These are phyloP conservation scores for Eulemur rufifrons DNA, from an alignment of 2,113 vertebrate genomes.

Conservation along the genomic window DNA sequence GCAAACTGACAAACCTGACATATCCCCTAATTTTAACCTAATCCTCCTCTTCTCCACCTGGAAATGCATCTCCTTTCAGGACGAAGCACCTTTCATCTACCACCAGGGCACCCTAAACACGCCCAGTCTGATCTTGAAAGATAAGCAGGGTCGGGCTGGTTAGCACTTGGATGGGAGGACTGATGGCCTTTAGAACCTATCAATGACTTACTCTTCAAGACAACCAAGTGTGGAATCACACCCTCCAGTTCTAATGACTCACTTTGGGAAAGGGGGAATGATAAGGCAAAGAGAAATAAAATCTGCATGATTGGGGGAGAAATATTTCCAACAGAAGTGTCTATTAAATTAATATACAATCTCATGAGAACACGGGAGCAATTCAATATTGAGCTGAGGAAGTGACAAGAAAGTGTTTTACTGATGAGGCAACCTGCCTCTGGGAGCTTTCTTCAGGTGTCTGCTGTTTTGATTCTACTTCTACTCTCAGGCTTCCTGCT, in stretches of 20 bases:
- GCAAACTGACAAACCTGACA: background rate
- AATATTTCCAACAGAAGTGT: constrained; percentile 49
- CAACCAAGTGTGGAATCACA: background rate
- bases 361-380: constrained; percentile 20
- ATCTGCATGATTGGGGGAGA: background rate
- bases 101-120: too few relatives aligned
- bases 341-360: constrained; percentile 43
- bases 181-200: background rate
- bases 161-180: background rate
- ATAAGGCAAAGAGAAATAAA: background rate
- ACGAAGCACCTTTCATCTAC: too few relatives aligned
- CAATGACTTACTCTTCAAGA: background rate
- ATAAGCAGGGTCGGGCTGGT: too few relatives aligned
- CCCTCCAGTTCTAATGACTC: background rate
- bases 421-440: background rate
- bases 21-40: background rate
- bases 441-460: background rate
- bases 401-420: constrained; percentile 38
- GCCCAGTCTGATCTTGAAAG: too few relatives aligned
- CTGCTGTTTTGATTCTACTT: background rate
- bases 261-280: background rate
- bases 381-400: constrained; percentile 44
- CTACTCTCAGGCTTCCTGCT: background rate
- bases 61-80: background rate
- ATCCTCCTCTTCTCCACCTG: background rate